Evolutionary conservation across 2,797 vertebrate genomes (phyloP), one percentile per base, ranked within the genome.

Genomic region (Rhynchotus rufescens): DNA sequence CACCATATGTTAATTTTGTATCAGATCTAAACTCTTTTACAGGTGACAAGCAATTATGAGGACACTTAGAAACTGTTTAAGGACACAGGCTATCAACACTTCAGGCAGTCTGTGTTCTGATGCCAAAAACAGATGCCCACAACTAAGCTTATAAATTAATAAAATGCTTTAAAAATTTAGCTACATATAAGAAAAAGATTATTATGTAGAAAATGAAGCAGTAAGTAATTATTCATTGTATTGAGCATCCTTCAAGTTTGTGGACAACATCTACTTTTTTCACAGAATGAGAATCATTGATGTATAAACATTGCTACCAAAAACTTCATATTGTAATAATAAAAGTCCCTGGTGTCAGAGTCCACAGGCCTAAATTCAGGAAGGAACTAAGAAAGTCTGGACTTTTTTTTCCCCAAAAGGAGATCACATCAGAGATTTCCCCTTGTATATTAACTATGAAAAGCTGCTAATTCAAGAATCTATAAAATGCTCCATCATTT

Each of bases 1-100:
- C 96, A 75, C 95, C 95, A 90, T 96, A 96, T 97, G 97, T 94
- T 98, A 93, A 94, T 97, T 91, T 95, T 97, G 94, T 95, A n/a
- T 97, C 49, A 84, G 94, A 92, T 94, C 95, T 93, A 88, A 97
- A 96, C 92, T 96, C 92, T 94, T 96, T 97, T 97, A 94, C 97
- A 98, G 97, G 97, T 97, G 97, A 97, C 96, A 95, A 84, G 95
- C 96, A 96, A 96, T 97, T 97, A 95, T 91, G 95, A 97, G 96
- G 97, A 97, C 96, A 95, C 92, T 95, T 83, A 92, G 86, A 83
- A 96, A 96, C 86, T 96, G 94, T 97, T 97, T 97, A 91, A 95
- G 96, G 96, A 95, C 87, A 84, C 4, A 87, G 82, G 80, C 76
- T 95, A 95, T 97, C 97, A 97, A 96, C 95, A 96, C 90, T 96